phyloP scores from a whole-genome alignment of 1,140 invertebrate genomes.

The Heliconius himera region DNA sequence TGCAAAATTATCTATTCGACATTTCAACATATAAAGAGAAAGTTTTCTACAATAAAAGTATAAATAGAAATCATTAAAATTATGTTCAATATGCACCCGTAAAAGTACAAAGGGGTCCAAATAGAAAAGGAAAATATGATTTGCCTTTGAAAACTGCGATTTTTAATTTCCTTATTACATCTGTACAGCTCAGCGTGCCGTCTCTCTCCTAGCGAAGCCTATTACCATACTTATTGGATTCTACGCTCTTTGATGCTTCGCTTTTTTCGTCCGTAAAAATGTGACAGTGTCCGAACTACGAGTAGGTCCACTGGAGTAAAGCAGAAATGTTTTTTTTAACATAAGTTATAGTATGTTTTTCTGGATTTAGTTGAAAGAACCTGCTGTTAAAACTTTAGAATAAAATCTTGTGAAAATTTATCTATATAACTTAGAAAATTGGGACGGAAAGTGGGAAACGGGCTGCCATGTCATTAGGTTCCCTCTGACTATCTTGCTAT shows the following conservation, averaged over 20 bases:
- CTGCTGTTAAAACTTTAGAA: too few relatives aligned
- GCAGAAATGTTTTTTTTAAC: too few relatives aligned
- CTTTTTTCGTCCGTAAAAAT: conserved; percentile 1
- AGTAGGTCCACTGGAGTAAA: too few relatives aligned
- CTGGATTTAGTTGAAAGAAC: too few relatives aligned
- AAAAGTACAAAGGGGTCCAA: background rate
- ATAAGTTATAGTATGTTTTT: too few relatives aligned
- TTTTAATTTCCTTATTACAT: conserved; percentile 19
- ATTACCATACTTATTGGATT: conserved; percentile 25
- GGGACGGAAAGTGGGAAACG: too few relatives aligned
- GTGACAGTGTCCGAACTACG: background rate
- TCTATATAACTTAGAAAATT: too few relatives aligned
- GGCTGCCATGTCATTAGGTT: too few relatives aligned
- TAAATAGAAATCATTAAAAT: background rate
- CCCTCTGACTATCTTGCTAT: too few relatives aligned
- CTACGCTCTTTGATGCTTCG: conserved; percentile 5
- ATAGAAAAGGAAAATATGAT: conserved; percentile 8
- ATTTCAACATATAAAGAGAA: background rate
- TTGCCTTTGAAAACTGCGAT: conserved; percentile 4
- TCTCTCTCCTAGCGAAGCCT: conserved; percentile 14
- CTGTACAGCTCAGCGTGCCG: conserved; percentile 10
- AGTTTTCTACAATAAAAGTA: background rate
- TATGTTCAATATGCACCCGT: background rate
- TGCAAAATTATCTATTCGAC: background rate
- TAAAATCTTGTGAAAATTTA: too few relatives aligned